Evolutionary conservation across 2,113 vertebrate species (phyloP).

Genomic region (Astur gentilis): DNA sequence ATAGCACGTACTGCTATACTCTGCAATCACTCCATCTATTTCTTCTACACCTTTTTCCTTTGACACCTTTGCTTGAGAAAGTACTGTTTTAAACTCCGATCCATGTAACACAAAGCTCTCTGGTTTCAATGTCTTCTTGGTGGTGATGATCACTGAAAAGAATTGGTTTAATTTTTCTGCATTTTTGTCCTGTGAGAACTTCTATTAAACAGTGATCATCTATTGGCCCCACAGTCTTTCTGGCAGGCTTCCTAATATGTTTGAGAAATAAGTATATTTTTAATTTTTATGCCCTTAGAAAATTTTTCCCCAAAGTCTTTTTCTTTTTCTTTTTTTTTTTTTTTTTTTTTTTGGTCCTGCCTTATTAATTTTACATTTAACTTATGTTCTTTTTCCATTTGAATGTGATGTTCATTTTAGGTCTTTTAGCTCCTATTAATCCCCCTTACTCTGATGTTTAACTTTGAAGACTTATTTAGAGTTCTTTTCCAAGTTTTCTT

Average conservation of each 20-base stretch:
- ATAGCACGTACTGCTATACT: neutral
- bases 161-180: conserved; percentile 23
- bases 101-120: neutral
- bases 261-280: conserved; percentile 20
- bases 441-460: neutral
- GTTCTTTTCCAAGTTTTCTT: neutral
- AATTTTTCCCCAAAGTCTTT: neutral
- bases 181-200: conserved; percentile 4
- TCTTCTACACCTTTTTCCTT: neutral
- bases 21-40: neutral
- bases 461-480: neutral
- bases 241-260: neutral
- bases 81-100: neutral
- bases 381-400: neutral
- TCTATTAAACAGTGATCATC: neutral
- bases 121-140: neutral
- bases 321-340: neutral
- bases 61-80: neutral
- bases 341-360: too few relatives aligned
- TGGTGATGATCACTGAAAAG: neutral
- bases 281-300: conserved; percentile 9
- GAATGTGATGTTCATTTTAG: neutral
- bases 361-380: conserved; percentile 7
- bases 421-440: neutral
- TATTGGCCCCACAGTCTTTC: neutral